Conservation (phyloP, 2,113 vertebrate genomes). For the Neolamprologus devosi region DNA sequence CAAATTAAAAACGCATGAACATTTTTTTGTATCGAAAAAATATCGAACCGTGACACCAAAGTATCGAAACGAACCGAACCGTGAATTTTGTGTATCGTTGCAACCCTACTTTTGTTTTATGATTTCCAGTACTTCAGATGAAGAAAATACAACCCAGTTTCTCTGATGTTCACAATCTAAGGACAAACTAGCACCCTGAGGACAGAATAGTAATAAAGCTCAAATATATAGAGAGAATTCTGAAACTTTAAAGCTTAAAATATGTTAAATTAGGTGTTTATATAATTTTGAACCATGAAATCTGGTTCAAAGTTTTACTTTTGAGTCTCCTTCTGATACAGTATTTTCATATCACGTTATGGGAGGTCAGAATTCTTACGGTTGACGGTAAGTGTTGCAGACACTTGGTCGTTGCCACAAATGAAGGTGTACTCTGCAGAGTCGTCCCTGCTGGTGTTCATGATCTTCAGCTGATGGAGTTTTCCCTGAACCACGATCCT, state of each 20-base stretch:
- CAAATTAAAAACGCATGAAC: no score
- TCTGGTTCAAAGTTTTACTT: not conserved
- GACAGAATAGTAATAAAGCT: not conserved
- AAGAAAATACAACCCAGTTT: not conserved
- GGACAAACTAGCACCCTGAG: not conserved
- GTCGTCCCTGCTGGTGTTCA: conserved; percentile 89
- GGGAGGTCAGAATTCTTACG: conserved; percentile 76
- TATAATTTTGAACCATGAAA: not conserved
- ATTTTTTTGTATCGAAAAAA: no score
- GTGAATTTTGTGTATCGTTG: no score
- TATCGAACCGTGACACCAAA: no score
- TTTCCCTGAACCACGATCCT: conserved; percentile 95
- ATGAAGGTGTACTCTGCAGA: conserved; percentile 89
- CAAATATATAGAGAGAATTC: not conserved
- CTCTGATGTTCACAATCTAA: not conserved
- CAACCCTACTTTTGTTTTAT: not conserved
- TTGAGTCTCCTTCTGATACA: not conserved
- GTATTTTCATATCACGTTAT: not conserved
- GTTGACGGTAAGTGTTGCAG: conserved; percentile 83
- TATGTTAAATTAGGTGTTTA: not conserved
- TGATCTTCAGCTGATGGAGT: conserved; percentile 92
- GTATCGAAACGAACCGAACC: accelerated
- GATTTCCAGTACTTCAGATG: not conserved
- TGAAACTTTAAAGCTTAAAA: not conserved
- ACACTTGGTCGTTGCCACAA: conserved; percentile 89